Conservation (phyloP, 1,140 invertebrate genomes). For the Argopecten irradians region DNA sequence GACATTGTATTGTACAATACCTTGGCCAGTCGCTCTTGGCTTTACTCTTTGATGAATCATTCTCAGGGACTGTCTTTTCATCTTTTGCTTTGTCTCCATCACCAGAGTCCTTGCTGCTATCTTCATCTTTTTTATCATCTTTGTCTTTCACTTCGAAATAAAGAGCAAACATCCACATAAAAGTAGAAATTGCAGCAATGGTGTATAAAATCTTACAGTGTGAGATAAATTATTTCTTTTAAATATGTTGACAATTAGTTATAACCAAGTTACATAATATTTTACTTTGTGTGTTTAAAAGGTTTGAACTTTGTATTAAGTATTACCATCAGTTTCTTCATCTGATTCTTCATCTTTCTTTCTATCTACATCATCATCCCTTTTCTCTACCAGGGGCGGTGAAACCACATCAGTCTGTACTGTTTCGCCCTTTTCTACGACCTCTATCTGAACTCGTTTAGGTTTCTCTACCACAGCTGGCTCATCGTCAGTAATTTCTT, state of each 20-base stretch:
- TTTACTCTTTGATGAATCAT: neutral
- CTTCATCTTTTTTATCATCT: conserved; percentile 38
- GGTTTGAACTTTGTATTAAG: too few relatives aligned
- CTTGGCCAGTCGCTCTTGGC: neutral
- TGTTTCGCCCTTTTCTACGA: conserved; percentile 38
- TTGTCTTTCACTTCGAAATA: conserved; percentile 52
- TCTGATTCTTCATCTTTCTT: conserved; percentile 30
- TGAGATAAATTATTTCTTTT: too few relatives aligned
- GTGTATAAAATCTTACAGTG: neutral
- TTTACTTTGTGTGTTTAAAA: too few relatives aligned
- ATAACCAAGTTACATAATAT: too few relatives aligned
- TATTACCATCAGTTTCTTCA: conserved; percentile 25
- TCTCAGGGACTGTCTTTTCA: conserved; percentile 30
- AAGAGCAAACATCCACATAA: too few relatives aligned
- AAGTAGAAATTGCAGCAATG: conserved; percentile 16
- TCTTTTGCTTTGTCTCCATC: neutral
- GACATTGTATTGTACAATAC: neutral
- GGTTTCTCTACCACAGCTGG: conserved; percentile 30
- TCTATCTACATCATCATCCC: neutral
- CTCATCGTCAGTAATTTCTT: conserved; percentile 36
- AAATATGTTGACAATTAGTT: too few relatives aligned
- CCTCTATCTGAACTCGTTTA: conserved; percentile 38
- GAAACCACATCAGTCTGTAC: conserved; percentile 23
- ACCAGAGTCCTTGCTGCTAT: neutral
- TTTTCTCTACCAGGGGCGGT: conserved; percentile 38